Evolutionary conservation across 2,797 vertebrate species (phyloP).

Genomic region (Pogonophryne albipinna): DNA sequence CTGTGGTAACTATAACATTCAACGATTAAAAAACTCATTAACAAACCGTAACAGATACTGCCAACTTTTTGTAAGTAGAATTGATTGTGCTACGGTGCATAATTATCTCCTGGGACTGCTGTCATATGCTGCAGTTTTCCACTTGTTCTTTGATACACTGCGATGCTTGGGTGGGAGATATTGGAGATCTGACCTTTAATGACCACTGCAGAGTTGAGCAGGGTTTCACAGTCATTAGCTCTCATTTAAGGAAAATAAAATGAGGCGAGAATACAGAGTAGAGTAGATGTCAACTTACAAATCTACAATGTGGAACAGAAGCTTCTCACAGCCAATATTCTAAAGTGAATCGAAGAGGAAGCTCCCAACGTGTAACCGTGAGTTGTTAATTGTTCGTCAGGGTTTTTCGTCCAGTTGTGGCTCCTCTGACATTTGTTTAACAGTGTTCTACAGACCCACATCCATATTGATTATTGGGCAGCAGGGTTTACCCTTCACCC

Average conservation of each 20-base stretch:
- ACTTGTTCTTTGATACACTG: neutral
- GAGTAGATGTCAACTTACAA: neutral
- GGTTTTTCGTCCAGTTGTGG: neutral
- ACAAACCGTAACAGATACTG: neutral
- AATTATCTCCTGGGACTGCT: slow-evolving; percentile 4
- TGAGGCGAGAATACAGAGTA: neutral
- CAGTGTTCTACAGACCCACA: slow-evolving; percentile 16
- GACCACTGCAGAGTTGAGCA: neutral
- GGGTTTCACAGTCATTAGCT: neutral
- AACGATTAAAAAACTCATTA: slow-evolving; percentile 3
- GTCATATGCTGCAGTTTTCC: slow-evolving; percentile 5
- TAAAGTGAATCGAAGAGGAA: neutral
- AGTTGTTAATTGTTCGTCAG: slow-evolving; percentile 3
- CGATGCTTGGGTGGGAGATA: neutral
- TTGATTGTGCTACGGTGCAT: neutral
- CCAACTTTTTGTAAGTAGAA: neutral
- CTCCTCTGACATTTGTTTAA: slow-evolving; percentile 22
- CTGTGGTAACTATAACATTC: neutral
- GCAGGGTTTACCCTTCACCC: neutral
- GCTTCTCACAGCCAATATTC: neutral
- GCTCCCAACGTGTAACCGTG: neutral
- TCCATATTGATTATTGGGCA: neutral
- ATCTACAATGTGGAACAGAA: neutral
- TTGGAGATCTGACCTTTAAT: neutral
- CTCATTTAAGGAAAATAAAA: neutral